phyloP scores from a whole-genome alignment of 2,113 vertebrate genomes.

The Tetrao urogallus region DNA sequence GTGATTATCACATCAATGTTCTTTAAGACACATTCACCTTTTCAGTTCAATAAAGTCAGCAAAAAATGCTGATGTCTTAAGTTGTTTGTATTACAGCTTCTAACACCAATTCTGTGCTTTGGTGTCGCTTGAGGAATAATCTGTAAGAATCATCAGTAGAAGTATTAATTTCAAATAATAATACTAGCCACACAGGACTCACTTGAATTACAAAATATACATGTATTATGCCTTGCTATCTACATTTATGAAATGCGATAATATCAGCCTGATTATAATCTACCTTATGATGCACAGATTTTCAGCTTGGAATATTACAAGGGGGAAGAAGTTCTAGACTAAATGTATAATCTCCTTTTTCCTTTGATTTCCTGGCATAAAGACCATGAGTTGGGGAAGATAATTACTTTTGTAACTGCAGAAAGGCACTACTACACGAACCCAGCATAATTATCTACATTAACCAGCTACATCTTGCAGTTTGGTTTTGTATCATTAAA shows the following conservation, averaged over 20 bases:
- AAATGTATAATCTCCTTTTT: not conserved
- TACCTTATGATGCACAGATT: not conserved
- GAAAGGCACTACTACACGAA: not conserved
- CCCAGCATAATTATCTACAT: not conserved
- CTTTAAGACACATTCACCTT: not conserved
- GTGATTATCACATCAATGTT: not conserved
- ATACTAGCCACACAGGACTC: not conserved
- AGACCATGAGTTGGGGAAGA: not conserved
- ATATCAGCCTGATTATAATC: not conserved
- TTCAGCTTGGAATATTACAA: not conserved
- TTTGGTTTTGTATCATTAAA: not conserved
- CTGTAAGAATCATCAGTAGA: not conserved
- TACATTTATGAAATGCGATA: not conserved
- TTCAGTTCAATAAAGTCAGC: not conserved
- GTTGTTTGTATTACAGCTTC: not conserved
- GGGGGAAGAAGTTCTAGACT: not conserved
- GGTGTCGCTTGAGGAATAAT: not conserved
- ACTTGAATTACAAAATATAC: not conserved
- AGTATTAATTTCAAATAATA: not conserved
- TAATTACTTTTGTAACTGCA: not conserved
- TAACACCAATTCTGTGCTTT: not conserved
- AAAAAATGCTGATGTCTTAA: not conserved
- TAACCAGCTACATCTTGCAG: not conserved
- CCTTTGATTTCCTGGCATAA: not conserved
- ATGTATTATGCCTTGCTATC: not conserved